phyloP scores from a whole-genome alignment of 2,888 invertebrate genomes.

The Phyllotreta striolata region DNA sequence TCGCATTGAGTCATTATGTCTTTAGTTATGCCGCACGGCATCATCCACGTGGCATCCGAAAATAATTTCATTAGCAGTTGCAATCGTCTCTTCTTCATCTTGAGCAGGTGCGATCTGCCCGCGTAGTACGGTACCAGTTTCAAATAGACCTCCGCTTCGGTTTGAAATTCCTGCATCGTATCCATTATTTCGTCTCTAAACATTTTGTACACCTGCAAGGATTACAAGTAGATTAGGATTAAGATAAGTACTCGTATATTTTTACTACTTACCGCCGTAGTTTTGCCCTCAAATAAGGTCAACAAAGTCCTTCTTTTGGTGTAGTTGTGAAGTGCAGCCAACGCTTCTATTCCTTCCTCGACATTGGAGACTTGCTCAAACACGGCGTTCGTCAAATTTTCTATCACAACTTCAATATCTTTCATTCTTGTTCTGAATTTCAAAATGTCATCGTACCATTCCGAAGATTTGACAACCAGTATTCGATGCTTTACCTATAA shows the following conservation, averaged over 20 bases:
- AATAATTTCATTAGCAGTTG: conserved; percentile 69
- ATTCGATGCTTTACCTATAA: conserved; percentile 69
- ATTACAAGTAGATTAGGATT: too few species aligned
- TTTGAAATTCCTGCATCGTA: conserved; percentile 74
- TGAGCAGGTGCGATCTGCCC: conserved; percentile 74
- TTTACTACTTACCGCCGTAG: conserved; percentile 64
- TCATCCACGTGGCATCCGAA: conserved; percentile 80
- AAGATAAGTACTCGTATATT: background rate
- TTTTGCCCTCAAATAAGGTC: conserved; percentile 74
- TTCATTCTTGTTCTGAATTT: conserved; percentile 68
- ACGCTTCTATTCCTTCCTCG: conserved; percentile 80
- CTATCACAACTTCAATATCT: conserved; percentile 78
- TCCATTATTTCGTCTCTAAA: conserved; percentile 79
- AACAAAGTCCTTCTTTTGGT: conserved; percentile 77
- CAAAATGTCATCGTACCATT: conserved; percentile 83
- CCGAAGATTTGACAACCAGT: conserved; percentile 78
- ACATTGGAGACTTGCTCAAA: conserved; percentile 82
- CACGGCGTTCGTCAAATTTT: conserved; percentile 80
- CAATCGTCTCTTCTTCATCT: conserved; percentile 72
- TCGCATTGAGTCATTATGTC: conserved; percentile 76
- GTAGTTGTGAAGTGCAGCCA: conserved; percentile 81
- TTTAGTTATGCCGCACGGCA: conserved; percentile 75
- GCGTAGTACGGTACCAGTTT: conserved; percentile 75
- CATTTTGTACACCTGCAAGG: conserved; percentile 73
- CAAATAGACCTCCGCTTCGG: conserved; percentile 69